Percentiles rank a stretch among this genome's conserved stretches.
phyloP scores from a whole-genome alignment of 2,888 invertebrate genomes.

The Dorcus hopei region DNA sequence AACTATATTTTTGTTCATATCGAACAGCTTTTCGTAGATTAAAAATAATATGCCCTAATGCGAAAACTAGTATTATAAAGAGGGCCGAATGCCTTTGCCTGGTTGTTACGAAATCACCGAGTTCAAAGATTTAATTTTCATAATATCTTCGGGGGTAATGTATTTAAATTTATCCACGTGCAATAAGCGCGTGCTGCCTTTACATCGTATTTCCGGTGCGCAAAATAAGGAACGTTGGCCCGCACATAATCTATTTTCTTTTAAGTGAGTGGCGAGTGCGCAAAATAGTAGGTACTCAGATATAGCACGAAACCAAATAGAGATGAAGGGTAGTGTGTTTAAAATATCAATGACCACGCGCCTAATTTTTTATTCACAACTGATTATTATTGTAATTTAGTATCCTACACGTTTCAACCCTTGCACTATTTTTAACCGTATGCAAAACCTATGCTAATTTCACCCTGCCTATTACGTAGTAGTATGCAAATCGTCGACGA shows the following conservation, averaged over 20 bases:
- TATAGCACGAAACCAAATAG: conserved; percentile 13
- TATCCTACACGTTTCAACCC: conserved; percentile 9
- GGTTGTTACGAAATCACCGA: neutral
- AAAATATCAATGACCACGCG: conserved; percentile 32
- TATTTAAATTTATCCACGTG: conserved; percentile 24
- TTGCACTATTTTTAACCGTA: conserved; percentile 16
- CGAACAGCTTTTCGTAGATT: neutral
- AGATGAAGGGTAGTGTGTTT: conserved; percentile 25
- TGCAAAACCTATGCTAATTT: conserved; percentile 32
- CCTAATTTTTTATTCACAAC: conserved; percentile 21
- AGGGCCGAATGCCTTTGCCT: conserved; percentile 7
- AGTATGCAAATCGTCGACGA: conserved; percentile 28
- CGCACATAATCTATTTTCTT: no score
- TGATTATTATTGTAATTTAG: conserved; percentile 12
- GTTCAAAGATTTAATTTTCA: conserved; percentile 11
- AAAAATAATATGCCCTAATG: no score
- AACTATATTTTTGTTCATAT: conserved; percentile 47
- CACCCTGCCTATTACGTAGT: conserved; percentile 22
- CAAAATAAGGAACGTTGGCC: no score
- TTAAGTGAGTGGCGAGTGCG: neutral
- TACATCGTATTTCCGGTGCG: neutral
- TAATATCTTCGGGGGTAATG: conserved; percentile 16
- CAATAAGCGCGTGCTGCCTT: conserved; percentile 19
- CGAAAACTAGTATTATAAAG: no score
- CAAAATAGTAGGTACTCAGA: neutral